phyloP scores from a whole-genome alignment of 2,113 vertebrate species.

The Chrysemys picta region DNA sequence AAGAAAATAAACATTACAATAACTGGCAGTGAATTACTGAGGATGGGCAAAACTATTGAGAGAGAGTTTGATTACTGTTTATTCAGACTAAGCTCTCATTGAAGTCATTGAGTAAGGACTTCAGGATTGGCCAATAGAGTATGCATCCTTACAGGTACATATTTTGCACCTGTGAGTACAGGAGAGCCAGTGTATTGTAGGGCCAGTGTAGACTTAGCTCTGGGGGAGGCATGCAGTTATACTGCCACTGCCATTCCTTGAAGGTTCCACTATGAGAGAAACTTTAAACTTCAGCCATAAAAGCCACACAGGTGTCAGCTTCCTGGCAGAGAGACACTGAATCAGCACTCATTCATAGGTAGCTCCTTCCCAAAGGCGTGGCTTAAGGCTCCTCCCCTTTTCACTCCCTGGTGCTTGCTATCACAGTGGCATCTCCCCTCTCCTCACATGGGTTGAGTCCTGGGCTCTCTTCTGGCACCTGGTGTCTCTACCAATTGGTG shows the following conservation, averaged over 20 bases:
- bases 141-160: neutral
- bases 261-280: neutral
- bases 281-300: too few species aligned
- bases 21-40: neutral
- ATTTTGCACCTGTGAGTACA: neutral
- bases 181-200: neutral
- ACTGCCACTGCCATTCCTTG: neutral
- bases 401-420: too few species aligned
- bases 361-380: too few species aligned
- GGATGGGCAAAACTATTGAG: neutral
- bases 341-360: too few species aligned
- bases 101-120: neutral
- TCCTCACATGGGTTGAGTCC: neutral
- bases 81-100: neutral
- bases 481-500: neutral
- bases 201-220: neutral
- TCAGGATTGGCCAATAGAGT: neutral
- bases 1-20: neutral
- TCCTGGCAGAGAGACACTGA: neutral
- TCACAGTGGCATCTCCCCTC: neutral
- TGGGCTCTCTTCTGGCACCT: neutral
- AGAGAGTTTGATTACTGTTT: neutral
- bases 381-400: too few species aligned
- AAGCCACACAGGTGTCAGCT: accelerated
- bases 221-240: neutral